Evolutionary conservation across 1,140 invertebrate species (phyloP).

Genomic region (Drosophila orena): DNA sequence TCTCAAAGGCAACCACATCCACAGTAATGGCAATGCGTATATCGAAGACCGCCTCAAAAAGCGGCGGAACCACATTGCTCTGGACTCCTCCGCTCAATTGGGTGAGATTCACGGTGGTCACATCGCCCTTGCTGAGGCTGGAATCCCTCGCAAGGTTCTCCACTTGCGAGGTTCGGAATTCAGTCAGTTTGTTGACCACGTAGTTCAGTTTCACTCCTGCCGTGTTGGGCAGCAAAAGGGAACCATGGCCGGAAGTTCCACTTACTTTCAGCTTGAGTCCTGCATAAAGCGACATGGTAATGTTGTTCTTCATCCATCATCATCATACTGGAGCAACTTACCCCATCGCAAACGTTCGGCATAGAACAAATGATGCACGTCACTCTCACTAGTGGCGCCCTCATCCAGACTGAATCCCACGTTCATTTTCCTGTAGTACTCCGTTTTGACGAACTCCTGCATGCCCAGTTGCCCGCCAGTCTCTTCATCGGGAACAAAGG

Average conservation of each 20-base stretch:
- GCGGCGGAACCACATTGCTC: conserved; percentile 94
- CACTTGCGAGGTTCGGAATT: conserved; percentile 89
- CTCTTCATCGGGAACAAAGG: conserved; percentile 97
- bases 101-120: conserved; percentile 95
- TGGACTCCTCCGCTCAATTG: conserved; percentile 95
- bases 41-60: conserved; percentile 90
- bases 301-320: too few relatives aligned
- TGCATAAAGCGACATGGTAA: neutral
- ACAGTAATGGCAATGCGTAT: conserved; percentile 90
- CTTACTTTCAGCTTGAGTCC: conserved; percentile 61
- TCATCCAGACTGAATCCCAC: conserved; percentile 96
- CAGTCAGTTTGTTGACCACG: conserved; percentile 91
- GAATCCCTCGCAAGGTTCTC: conserved; percentile 87
- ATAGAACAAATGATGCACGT: conserved; percentile 90
- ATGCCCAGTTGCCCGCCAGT: conserved; percentile 94
- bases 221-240: conserved; percentile 91
- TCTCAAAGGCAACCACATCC: conserved; percentile 90
- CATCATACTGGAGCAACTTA: conserved; percentile 68
- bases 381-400: conserved; percentile 88
- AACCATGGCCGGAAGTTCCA: conserved; percentile 96
- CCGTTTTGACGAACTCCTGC: conserved; percentile 90
- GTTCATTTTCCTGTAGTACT: conserved; percentile 93
- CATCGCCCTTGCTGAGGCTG: conserved; percentile 90
- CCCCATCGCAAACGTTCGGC: conserved; percentile 91
- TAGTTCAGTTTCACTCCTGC: conserved; percentile 93